Base-by-base conservation (phyloP, 1,140 invertebrate species). In the Acromyrmex echinatior region DNA sequence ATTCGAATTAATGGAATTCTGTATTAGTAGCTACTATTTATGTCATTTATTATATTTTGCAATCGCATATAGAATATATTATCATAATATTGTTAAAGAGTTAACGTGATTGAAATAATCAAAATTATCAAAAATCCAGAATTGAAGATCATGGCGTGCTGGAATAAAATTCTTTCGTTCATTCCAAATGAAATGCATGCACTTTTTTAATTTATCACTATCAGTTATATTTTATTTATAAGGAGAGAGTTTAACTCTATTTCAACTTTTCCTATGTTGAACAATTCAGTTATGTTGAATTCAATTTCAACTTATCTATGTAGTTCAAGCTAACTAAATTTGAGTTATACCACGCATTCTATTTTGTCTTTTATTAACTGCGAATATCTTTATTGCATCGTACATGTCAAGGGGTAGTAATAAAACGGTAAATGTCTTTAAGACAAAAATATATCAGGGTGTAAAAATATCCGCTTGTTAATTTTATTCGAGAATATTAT, bases 401-500 rank as follows among this genome's bases (percentile, higher is more conserved):
- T n/a, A 35, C 12, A 21, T 16, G 14, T 58, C 28, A 68, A 10
- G 3, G 12, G n/a, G 1, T 76, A 25, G n/a, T 39, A 76, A 58
- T 76, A 76, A 76, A 76, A 39, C 10, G 21, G 58, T 68, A 70
- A 76, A 66, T 45, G 10, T 65, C 39, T 21, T 7, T 28, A 5
- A 53, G 45, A 16, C 21, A 5, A 25, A 87, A 79, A 79, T 56
- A 58, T 79, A 62, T 28, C 31, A 10, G n/a, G 16, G 3, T 51
- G 35, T 7, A 25, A 25, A 25, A 25, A 25, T 25, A 28, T 6
- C 7, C 10, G 12, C n/a, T 18, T 45, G 18, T 12, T 82, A 60
- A 31, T 79, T 66, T 9, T 56, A 39, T 28, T 39, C 18, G 60
- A 63, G 65, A 9, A 31, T 3, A 56, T 76, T 74, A 79, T 86